Evolutionary conservation across 2,888 invertebrate species (phyloP), one percentile per base, ranked within the genome.

Genomic region (Drosophila histrio): DNA sequence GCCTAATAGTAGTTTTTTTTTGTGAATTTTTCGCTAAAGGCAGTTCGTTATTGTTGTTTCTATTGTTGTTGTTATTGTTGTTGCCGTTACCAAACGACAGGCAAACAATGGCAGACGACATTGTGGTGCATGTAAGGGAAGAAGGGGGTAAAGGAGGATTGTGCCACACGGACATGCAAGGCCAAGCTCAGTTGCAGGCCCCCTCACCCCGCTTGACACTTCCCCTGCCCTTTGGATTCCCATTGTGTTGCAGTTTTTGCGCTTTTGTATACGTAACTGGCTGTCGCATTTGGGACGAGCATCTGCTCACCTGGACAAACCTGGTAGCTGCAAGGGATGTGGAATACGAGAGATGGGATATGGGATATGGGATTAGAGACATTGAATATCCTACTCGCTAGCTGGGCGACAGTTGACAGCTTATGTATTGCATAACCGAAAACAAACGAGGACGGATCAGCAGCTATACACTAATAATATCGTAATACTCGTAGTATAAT

Each of bases 71-170:
- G 26, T 34, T 62, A 43, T 13, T 59, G 30, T 22, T 47, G 26
- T 39, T 66, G 28, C 38, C 61, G 34, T 28, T 62, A 47, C 52
- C 59, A 70, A 72, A 70, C 59, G 64, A 53, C 47, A 26, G 32
- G 52, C 66, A 58, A 76, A 76, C 77, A 73, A 76, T 76, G 72
- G 36, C 65, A 58, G 57, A 24, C 64, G 52, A 70, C 76, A 64
- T 60, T 56, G 59, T 39, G 53, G 50, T 43, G 56, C 53, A 50
- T 13, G 30, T 50, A 30, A 11, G 32, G 24, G 36, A 8, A 5
- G 24, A n/a, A 15, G 6, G 19, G 28, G 15, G 21, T 17, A 11
- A 19, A 34, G 11, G 9, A 11, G 21, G 21, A 34, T 28, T 50
- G 28, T 57, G 56, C 56, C 56, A 68, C 62, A 57, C 47, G 72